Evolutionary conservation across 2,888 invertebrate species (phyloP).

Genomic region (Nesidiocoris tenuis): DNA sequence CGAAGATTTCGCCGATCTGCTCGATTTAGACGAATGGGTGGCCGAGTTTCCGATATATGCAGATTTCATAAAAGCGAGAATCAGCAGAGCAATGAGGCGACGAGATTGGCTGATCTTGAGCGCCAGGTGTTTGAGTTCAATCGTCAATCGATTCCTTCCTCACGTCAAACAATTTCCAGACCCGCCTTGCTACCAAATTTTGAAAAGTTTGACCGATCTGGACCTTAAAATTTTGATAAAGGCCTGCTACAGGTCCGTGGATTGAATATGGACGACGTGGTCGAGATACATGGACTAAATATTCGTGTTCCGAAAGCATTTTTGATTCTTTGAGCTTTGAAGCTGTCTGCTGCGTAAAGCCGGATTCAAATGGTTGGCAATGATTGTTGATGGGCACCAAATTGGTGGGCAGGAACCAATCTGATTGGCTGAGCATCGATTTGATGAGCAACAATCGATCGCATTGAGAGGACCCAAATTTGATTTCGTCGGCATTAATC

Average conservation of each 20-base stretch:
- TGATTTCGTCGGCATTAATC: too few relatives aligned
- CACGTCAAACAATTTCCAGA: constrained; percentile 1
- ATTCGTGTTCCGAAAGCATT: too few relatives aligned
- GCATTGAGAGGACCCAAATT: too few relatives aligned
- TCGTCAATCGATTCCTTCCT: constrained; percentile 10
- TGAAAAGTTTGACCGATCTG: constrained; percentile 18
- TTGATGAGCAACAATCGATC: too few relatives aligned
- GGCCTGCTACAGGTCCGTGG: neutral
- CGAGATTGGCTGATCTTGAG: constrained; percentile 8
- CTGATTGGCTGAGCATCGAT: too few relatives aligned
- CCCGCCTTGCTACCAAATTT: neutral
- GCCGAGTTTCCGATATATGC: constrained; percentile 22
- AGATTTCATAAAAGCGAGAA: constrained; percentile 16
- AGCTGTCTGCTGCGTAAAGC: too few relatives aligned
- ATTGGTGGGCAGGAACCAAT: too few relatives aligned
- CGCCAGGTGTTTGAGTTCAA: neutral
- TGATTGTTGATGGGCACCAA: too few relatives aligned
- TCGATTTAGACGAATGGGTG: constrained; percentile 14
- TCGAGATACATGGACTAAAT: too few relatives aligned
- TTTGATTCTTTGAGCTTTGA: too few relatives aligned
- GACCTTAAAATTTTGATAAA: constrained; percentile 9
- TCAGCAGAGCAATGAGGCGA: neutral
- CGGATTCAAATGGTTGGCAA: too few relatives aligned
- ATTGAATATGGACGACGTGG: too few relatives aligned
- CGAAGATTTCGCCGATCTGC: neutral